Evolutionary conservation across 2,888 invertebrate species (phyloP), one percentile per base, ranked within the genome.

Genomic region (Platerodrilus igneus): DNA sequence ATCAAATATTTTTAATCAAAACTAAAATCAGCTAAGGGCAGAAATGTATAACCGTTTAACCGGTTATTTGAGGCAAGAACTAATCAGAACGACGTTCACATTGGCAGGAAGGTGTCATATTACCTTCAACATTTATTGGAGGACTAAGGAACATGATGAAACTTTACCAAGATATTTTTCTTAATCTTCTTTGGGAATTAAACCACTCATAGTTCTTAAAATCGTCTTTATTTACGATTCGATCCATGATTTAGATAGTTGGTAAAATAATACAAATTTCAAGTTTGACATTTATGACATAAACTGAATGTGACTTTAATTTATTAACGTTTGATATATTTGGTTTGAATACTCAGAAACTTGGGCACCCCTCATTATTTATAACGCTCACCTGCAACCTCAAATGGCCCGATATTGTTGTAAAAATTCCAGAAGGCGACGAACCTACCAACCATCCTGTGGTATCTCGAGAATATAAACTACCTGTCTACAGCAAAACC

Each of bases 361-460:
- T 48, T 57, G 70, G 70, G 9, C 30, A 37, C 10, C 48, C 51
- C 3, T 36, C 37, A 13, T 48, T 66, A n/a, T 71, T 70, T 47
- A 48, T 69, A 4, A 69, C 68, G n/a, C 57, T 68, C 48, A 68
- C 70, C 1, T 66, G 66, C 41, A 69, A 69, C 52, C 66, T 65
- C 2, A 59, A 58, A 34, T 69, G 68, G 66, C 40, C 33, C 9
- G 66, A 69, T 53, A 66, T 69, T 9, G 29, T 23, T 15, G 55
- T 59, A 33, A 58, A 61, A 47, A 36, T 67, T 11, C 23, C 34
- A 25, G 28, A 22, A 21, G 49, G 49, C 11, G 53, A 63, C 51
- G 42, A 44, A 41, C 41, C 57, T 3, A 40, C 45, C 22, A n/a
- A n/a, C n/a, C n/a, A n/a, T n/a, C n/a, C n/a, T n/a, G n/a, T n/a